A percentile compares a stretch with the other conserved stretches of the same genome.
Evolutionary conservation across 2,888 invertebrate species (phyloP).

Genomic region (Cephus nigrinus): DNA sequence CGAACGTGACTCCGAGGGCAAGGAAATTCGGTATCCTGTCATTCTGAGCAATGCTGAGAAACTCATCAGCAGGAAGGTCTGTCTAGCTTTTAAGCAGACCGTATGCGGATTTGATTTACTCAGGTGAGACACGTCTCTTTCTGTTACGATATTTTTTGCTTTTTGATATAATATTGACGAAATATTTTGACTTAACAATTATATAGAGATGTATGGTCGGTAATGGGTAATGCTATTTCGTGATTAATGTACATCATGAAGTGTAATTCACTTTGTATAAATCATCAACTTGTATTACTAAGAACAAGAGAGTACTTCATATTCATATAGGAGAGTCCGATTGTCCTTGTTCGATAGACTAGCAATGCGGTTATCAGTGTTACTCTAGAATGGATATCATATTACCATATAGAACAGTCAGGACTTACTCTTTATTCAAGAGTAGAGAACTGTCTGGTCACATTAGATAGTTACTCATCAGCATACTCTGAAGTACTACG

Average conservation of each 20-base stretch:
- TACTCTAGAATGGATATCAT: conserved; percentile 26
- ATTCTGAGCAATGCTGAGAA: conserved; percentile 98
- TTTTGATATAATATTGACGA: background rate
- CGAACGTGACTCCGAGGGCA: conserved; percentile 96
- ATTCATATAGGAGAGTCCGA: background rate
- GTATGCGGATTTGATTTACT: conserved; percentile 99
- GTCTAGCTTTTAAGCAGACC: conserved; percentile 96
- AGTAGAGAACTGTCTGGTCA: background rate
- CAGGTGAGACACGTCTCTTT: conserved; percentile 68
- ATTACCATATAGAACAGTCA: conserved; percentile 13
- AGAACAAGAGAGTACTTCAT: background rate
- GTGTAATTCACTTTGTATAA: background rate
- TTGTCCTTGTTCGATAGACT: background rate
- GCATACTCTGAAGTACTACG: background rate
- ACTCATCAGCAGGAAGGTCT: conserved; percentile 96
- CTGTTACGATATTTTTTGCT: background rate
- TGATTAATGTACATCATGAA: background rate
- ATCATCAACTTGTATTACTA: background rate
- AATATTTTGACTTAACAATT: background rate
- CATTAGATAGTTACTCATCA: background rate
- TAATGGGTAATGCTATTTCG: background rate
- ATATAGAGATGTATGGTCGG: too few species aligned
- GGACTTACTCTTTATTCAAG: background rate
- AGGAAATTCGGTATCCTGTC: conserved; percentile 98
- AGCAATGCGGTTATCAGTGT: conserved; percentile 23